Evolutionary conservation across 2,797 vertebrate genomes (phyloP).

Genomic region (Intellagama lesueurii): DNA sequence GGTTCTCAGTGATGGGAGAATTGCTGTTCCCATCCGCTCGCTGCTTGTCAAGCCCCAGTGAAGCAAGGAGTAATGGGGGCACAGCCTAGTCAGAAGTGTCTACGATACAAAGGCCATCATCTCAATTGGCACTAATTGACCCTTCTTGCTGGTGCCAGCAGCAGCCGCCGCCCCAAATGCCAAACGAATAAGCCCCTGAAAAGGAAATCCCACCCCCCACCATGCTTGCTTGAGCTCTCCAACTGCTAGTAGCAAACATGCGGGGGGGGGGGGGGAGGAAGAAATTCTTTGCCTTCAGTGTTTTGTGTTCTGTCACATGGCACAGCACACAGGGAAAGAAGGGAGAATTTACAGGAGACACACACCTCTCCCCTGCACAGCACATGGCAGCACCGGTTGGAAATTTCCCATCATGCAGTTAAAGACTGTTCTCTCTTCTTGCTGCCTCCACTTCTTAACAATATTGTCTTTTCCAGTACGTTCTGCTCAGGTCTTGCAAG

Average conservation of each 20-base stretch:
- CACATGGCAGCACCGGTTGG: neutral
- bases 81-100: neutral
- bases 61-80: neutral
- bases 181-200: neutral
- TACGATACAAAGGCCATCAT: slow-evolving; percentile 39
- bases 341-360: neutral
- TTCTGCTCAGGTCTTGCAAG: too few relatives aligned
- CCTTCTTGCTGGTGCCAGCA: slow-evolving; percentile 1
- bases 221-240: neutral
- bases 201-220: too few relatives aligned
- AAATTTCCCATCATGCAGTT: neutral
- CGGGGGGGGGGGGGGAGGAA: too few relatives aligned
- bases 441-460: too few relatives aligned
- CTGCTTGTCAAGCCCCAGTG: neutral
- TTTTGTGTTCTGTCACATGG: neutral
- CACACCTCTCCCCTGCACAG: neutral
- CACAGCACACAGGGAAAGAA: neutral
- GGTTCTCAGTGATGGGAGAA: neutral
- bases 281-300: neutral
- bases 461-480: too few relatives aligned
- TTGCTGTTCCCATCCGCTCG: neutral
- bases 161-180: neutral
- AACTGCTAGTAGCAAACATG: neutral
- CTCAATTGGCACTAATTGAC: slow-evolving; percentile 42
- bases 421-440: neutral